A percentile compares a stretch with the other conserved stretches of the same genome.
These are phyloP conservation scores for Papilio glaucus DNA, from an alignment of 1,140 invertebrate genomes.

Conservation along the genomic window DNA sequence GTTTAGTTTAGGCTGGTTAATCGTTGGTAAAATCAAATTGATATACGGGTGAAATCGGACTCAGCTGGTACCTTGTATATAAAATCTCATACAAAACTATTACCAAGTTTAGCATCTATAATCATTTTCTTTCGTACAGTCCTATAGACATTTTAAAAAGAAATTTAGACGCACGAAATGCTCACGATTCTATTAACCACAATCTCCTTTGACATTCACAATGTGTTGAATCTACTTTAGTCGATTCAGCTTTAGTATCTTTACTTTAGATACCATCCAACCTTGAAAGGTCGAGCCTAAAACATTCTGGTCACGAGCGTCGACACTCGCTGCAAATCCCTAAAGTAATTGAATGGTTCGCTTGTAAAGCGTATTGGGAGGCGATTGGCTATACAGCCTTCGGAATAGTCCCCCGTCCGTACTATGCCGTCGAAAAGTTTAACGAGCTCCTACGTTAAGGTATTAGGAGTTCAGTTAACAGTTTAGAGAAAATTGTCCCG, in stretches of 20 bases:
- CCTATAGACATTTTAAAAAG: not conserved
- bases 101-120: not conserved
- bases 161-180: not conserved
- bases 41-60: too few species aligned
- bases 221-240: constrained; percentile 11
- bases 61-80: too few species aligned
- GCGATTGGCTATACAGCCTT: constrained; percentile 39
- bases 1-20: too few species aligned
- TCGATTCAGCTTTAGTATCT: constrained; percentile 26
- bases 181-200: not conserved
- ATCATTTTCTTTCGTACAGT: not conserved
- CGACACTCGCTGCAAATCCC: constrained; percentile 32
- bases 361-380: constrained; percentile 43
- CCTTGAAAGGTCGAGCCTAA: constrained; percentile 31
- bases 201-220: constrained; percentile 13
- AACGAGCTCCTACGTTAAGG: constrained; percentile 21
- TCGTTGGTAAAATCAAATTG: too few species aligned
- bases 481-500: constrained; percentile 30
- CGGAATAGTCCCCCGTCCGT: constrained; percentile 5
- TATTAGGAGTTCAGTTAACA: constrained; percentile 35
- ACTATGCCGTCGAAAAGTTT: constrained; percentile 25
- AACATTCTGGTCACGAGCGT: constrained; percentile 42
- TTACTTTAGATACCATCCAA: constrained; percentile 16
- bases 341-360: constrained; percentile 44
- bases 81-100: too few species aligned